These are phyloP conservation scores for Microplitis manilae DNA, from an alignment of 2,888 invertebrate genomes.

Conservation along the genomic window DNA sequence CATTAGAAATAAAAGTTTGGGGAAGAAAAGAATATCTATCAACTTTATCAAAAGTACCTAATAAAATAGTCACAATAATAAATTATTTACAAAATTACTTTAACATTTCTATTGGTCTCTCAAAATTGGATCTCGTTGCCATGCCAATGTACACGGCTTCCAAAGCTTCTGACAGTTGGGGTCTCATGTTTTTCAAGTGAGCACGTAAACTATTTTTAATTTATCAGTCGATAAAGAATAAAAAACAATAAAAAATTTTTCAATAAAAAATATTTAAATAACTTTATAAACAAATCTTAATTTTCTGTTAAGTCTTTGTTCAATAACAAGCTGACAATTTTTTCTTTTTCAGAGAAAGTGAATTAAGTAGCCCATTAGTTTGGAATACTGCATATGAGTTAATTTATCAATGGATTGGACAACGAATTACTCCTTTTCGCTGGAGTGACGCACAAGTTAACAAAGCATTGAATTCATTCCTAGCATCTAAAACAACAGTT, in stretches of 20 bases:
- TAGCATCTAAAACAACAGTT: constrained; percentile 82
- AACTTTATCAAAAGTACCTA: constrained; percentile 75
- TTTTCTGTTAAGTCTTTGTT: not conserved
- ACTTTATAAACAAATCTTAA: not conserved
- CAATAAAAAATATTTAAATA: too few species aligned
- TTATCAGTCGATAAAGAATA: not conserved
- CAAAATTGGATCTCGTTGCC: constrained; percentile 81
- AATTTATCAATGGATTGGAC: constrained; percentile 86
- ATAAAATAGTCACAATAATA: constrained; percentile 76
- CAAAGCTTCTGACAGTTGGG: constrained; percentile 86
- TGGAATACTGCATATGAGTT: constrained; percentile 82
- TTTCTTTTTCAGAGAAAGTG: constrained; percentile 78
- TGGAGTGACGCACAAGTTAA: constrained; percentile 85
- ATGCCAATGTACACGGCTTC: constrained; percentile 81
- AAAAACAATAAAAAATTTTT: too few species aligned
- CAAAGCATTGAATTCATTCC: constrained; percentile 83
- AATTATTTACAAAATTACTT: constrained; percentile 78
- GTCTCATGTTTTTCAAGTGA: constrained; percentile 84
- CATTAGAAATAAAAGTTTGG: constrained; percentile 76
- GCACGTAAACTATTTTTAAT: constrained; percentile 44
- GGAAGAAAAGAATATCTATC: constrained; percentile 77
- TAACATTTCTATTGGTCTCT: constrained; percentile 78
- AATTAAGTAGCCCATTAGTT: constrained; percentile 78
- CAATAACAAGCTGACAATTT: not conserved
- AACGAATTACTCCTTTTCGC: constrained; percentile 82